Conservation (phyloP, 2,888 invertebrate species). For the Amphipoea oculea region DNA sequence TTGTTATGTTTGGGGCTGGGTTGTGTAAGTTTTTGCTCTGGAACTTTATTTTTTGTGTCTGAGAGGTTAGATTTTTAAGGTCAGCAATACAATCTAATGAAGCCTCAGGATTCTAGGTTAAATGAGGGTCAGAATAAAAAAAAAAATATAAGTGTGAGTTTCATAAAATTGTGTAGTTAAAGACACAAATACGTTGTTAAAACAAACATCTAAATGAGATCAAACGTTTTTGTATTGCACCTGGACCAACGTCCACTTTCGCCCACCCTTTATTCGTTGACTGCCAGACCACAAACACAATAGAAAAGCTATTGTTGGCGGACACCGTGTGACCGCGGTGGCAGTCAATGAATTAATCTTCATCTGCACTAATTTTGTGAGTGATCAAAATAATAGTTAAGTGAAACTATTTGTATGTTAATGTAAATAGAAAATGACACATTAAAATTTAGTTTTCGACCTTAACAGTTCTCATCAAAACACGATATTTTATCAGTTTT, state of each 20-base stretch:
- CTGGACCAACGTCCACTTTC: neutral
- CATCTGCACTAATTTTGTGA: constrained; percentile 9
- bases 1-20: constrained; percentile 20
- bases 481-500: constrained; percentile 38
- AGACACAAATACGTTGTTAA: neutral
- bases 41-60: neutral
- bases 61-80: neutral
- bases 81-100: neutral
- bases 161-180: neutral
- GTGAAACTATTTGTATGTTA: constrained; percentile 15
- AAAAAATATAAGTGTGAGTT: neutral
- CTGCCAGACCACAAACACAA: too few species aligned
- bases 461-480: constrained; percentile 28
- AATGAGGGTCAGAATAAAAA: neutral
- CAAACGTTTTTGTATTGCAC: neutral
- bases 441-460: constrained; percentile 25
- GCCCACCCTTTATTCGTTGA: neutral
- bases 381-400: constrained; percentile 53
- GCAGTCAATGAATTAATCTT: neutral
- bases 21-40: constrained; percentile 4
- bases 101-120: too few species aligned
- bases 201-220: neutral
- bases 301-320: too few species aligned
- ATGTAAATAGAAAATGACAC: constrained; percentile 24
- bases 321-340: too few species aligned